Percentiles rank a stretch among this genome's conserved stretches.
These are phyloP conservation scores for Neotragus pygmaeus DNA, from an alignment of 2,113 vertebrate species.

Conservation along the genomic window DNA sequence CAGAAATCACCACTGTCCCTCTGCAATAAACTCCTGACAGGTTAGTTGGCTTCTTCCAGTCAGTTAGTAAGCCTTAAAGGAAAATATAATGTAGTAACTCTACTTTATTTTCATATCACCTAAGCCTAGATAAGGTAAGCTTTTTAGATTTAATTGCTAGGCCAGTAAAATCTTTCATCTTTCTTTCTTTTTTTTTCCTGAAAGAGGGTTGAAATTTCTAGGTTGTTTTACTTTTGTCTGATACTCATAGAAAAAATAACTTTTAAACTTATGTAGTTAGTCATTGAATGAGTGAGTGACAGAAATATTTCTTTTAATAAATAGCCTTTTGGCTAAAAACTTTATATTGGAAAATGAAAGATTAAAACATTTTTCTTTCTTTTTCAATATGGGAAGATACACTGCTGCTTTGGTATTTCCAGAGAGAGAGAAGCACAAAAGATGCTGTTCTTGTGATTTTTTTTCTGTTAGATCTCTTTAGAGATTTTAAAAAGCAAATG, in stretches of 20 bases:
- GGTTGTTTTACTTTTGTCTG: conserved; percentile 18
- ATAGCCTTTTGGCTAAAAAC: conserved; percentile 44
- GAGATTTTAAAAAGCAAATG: conserved; percentile 58
- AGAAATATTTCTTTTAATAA: conserved; percentile 51
- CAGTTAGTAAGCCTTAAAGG: background rate
- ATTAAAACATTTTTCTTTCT: conserved; percentile 54
- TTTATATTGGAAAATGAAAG: conserved; percentile 61
- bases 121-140: background rate
- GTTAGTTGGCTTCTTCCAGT: background rate
- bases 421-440: conserved; percentile 62
- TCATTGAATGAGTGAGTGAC: conserved; percentile 46
- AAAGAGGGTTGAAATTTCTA: background rate
- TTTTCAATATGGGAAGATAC: conserved; percentile 55
- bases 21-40: background rate
- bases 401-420: conserved; percentile 64
- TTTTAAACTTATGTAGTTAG: conserved; percentile 36
- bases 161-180: background rate
- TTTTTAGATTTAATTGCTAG: conserved; percentile 4
- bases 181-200: background rate
- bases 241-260: background rate
- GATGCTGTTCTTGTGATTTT: conserved; percentile 54
- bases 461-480: conserved; percentile 62
- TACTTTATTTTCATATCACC: background rate
- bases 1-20: background rate
- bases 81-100: background rate